These are phyloP conservation scores for Axinella damicornis DNA, from an alignment of 37 sponge, comb jelly and placozoan genomes.

Conservation along the genomic window DNA sequence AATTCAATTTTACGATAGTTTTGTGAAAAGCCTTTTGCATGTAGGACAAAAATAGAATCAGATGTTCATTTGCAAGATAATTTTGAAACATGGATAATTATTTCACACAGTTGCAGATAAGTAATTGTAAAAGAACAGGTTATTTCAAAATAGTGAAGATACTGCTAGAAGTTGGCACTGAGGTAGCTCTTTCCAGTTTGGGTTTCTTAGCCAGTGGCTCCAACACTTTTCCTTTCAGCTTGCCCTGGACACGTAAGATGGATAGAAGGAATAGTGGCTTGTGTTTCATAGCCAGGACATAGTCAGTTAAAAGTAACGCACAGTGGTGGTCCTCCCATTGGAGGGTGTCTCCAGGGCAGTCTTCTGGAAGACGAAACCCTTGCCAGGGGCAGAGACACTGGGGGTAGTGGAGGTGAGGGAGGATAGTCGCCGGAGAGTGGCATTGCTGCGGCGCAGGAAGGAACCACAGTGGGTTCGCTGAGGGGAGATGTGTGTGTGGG, in stretches of 20 bases:
- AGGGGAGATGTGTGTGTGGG: no score
- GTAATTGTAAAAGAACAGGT: neutral
- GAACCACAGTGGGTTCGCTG: constrained; percentile 55
- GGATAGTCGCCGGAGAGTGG: constrained; percentile 50
- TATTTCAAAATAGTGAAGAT: constrained; percentile 7
- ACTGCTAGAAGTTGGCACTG: constrained; percentile 10
- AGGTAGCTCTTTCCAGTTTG: constrained; percentile 17
- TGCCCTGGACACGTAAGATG: no score
- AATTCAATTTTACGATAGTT: no score
- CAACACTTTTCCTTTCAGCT: no score
- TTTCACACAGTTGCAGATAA: constrained; percentile 1
- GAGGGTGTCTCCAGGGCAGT: neutral
- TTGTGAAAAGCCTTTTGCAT: no score
- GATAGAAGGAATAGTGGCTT: neutral
- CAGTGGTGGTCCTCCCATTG: neutral
- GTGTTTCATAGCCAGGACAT: neutral
- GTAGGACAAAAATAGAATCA: no score
- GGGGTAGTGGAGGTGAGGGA: constrained; percentile 41
- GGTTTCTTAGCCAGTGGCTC: constrained; percentile 13
- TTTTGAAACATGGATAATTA: no score
- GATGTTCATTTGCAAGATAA: no score
- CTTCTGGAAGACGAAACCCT: constrained; percentile 78
- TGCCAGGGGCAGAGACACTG: constrained; percentile 14
- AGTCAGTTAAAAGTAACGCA: neutral
- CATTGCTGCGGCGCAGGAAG: constrained; percentile 49